Evolutionary conservation across 2,888 invertebrate species (phyloP).

Genomic region (Agapostemon virescens): DNA sequence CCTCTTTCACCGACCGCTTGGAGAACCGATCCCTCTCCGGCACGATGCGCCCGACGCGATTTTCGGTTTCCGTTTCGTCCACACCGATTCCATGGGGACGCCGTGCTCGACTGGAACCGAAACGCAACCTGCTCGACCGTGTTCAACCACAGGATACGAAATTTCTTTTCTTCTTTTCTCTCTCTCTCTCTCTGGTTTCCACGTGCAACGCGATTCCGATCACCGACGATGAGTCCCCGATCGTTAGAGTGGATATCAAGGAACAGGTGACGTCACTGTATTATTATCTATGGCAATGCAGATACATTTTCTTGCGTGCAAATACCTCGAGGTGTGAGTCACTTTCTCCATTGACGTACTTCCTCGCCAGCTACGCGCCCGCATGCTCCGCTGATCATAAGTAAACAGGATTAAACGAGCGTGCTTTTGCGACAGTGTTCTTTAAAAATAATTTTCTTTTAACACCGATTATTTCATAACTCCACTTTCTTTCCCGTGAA

Average conservation of each 20-base stretch:
- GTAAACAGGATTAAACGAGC: slow-evolving; percentile 18
- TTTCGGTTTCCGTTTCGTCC: not conserved
- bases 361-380: slow-evolving; percentile 19
- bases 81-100: not conserved
- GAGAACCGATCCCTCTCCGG: slow-evolving; percentile 41
- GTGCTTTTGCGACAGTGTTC: not conserved
- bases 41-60: not conserved
- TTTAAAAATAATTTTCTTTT: not conserved
- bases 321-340: slow-evolving; percentile 48
- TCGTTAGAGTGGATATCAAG: not conserved
- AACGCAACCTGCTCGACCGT: not conserved
- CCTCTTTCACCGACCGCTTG: slow-evolving; percentile 18
- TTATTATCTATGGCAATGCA: slow-evolving; percentile 43
- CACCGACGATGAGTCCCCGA: slow-evolving; percentile 7
- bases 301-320: slow-evolving; percentile 49
- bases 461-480: not conserved
- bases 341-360: slow-evolving; percentile 35
- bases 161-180: not conserved
- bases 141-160: not conserved
- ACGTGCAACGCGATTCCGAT: not conserved
- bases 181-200: no score
- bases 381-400: slow-evolving; percentile 24
- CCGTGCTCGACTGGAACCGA: not conserved
- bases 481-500: not conserved
- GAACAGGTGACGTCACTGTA: slow-evolving; percentile 37